Evolutionary conservation across 2,797 vertebrate genomes (phyloP).

Genomic region (Anguilla marmorata): DNA sequence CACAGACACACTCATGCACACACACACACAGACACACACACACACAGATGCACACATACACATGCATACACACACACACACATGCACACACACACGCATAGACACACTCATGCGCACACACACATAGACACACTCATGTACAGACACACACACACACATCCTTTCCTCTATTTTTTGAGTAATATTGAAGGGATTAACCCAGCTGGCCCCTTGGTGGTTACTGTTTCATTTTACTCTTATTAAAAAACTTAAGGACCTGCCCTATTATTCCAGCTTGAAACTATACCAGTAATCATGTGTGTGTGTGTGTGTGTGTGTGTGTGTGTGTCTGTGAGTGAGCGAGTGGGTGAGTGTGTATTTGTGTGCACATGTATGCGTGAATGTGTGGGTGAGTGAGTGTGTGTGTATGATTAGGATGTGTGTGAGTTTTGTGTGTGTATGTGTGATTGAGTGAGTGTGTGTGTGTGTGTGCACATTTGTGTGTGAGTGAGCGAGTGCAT

Average conservation of each 20-base stretch:
- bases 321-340: constrained; percentile 22
- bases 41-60: constrained; percentile 63
- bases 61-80: neutral
- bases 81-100: constrained; percentile 43
- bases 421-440: constrained; percentile 22
- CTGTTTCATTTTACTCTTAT: constrained; percentile 99
- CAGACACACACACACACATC: constrained; percentile 52
- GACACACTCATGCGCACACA: constrained; percentile 30
- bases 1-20: constrained; percentile 49
- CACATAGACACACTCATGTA: constrained; percentile 44
- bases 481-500: neutral
- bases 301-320: constrained; percentile 35
- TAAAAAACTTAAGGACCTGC: constrained; percentile 98
- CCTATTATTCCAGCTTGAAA: constrained; percentile 94
- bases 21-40: constrained; percentile 28
- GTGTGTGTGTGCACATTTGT: neutral
- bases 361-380: constrained; percentile 37
- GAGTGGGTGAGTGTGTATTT: neutral
- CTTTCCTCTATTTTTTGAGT: constrained; percentile 83
- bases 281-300: constrained; percentile 68
- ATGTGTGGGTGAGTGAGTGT: constrained; percentile 51
- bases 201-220: constrained; percentile 88
- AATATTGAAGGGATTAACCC: constrained; percentile 99
- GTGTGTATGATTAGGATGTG: constrained; percentile 14
- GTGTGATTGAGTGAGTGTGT: neutral